Conservation (phyloP, 2,113 vertebrate species). For the Trinectes maculatus region DNA sequence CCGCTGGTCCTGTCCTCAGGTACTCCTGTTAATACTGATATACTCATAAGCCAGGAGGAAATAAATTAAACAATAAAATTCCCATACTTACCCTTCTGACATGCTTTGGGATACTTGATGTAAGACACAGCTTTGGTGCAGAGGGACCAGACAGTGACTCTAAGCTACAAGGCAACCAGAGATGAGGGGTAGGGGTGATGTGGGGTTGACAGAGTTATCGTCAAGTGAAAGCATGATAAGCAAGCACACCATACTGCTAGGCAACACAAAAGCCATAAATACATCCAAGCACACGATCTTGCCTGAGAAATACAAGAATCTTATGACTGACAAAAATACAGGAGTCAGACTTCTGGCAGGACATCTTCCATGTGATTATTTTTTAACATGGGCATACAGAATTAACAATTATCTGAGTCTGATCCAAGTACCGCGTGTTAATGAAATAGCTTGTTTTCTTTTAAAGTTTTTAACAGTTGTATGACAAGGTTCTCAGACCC, state of each 20-base stretch:
- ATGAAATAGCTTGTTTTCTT: no score
- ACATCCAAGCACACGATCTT: no score
- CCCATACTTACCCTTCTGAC: conserved; percentile 90
- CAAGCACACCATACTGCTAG: neutral
- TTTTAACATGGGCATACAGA: no score
- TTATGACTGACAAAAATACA: neutral
- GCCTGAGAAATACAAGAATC: neutral
- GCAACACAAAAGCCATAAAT: neutral
- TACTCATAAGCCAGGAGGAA: conserved; percentile 28
- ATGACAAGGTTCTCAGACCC: no score
- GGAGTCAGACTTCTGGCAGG: no score
- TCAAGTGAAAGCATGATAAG: conserved; percentile 31
- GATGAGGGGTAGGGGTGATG: neutral
- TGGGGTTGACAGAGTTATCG: conserved; percentile 38
- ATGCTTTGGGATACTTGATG: conserved; percentile 97
- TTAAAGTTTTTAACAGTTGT: no score
- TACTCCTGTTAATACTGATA: conserved; percentile 42
- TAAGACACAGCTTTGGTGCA: conserved; percentile 98
- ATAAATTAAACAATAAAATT: conserved; percentile 26
- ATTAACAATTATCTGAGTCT: no score
- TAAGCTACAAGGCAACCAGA: conserved; percentile 83
- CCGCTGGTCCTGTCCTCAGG: conserved; percentile 63
- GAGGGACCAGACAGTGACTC: conserved; percentile 96
- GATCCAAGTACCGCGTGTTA: no score
- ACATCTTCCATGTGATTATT: no score